Base-by-base conservation (phyloP, 2,797 vertebrate genomes). In the Channa striata region DNA sequence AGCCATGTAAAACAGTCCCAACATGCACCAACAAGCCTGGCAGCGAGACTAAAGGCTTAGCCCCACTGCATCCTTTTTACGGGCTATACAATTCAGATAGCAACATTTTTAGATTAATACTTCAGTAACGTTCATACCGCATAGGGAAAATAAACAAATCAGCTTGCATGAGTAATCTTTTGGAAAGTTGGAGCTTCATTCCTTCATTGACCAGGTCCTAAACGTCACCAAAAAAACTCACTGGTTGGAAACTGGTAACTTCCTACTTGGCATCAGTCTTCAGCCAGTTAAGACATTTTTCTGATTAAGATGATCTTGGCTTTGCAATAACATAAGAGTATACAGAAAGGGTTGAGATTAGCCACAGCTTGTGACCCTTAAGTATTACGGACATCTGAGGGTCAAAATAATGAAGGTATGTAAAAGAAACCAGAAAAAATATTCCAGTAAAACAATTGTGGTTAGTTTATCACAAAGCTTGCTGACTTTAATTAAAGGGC, bases 1-100 rank as follows among this genome's bases (percentile, higher is more conserved):
- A 84, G 58, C 82, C 76, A 67, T 82, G 81, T 86, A 80, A 80
- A 76, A 63, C 80, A 75, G 77, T 53, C 59, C 73, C 84, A 88
- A 86, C 83, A 88, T 70, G 84, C 62, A 68, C 84, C 44, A 25
- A 74, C 72, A 68, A 69, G 72, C 43, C 39, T 33, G 61, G 11
- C 63, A 16, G 61, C 62, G 72, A 74, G 68, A 48, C 44, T 13
- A 1, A 42, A 40, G 81, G 64, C 72, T 53, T 4, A 61, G 70
- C 61, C 66, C 64, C 42, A 62, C 63, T 60, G 59, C 79, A 56
- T n/a, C 65, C 60, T 61, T 65, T 62, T 75, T 59, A 43, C 34
- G 63, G 78, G 70, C 68, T 68, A 46, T 72, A 72, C 72, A 61
- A 83, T 63, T 73, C 74, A 61, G 58, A 72, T 25, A 44, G 49